phyloP scores from a whole-genome alignment of 2,888 invertebrate species.

The Lasioglossum morio region DNA sequence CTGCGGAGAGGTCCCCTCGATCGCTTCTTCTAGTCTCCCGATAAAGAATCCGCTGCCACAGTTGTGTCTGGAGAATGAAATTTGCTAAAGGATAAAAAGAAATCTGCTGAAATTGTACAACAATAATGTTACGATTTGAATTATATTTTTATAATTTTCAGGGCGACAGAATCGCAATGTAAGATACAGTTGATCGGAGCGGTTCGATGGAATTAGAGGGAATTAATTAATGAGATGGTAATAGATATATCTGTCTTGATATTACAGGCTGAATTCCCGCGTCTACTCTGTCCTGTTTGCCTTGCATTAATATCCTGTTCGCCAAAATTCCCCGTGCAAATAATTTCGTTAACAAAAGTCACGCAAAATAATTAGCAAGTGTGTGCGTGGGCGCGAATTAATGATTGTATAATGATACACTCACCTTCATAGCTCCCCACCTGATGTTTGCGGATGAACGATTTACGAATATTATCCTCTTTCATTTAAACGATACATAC shows the following conservation, averaged over 20 bases:
- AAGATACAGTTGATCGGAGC: not conserved
- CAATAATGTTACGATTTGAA: not conserved
- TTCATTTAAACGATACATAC: conserved; percentile 64
- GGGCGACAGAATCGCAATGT: not conserved
- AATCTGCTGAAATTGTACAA: not conserved
- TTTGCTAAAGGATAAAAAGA: not conserved
- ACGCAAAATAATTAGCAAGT: conserved; percentile 47
- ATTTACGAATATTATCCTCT: conserved; percentile 65
- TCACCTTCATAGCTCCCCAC: conserved; percentile 44
- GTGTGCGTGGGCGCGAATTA: conserved; percentile 48
- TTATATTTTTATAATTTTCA: not conserved
- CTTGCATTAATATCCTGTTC: conserved; percentile 39
- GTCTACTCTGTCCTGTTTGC: conserved; percentile 19
- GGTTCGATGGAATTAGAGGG: not conserved
- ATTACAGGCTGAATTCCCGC: conserved; percentile 7
- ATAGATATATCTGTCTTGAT: conserved; percentile 3
- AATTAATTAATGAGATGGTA: not conserved
- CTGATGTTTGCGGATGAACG: conserved; percentile 61
- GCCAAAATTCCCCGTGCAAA: conserved; percentile 38
- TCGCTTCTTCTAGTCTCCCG: not conserved
- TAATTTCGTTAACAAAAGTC: conserved; percentile 53
- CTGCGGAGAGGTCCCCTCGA: conserved; percentile 11
- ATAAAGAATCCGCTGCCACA: not conserved
- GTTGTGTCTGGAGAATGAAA: not conserved
- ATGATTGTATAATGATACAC: conserved; percentile 50